A percentile compares a stretch with the other conserved stretches of the same genome.
Conservation (phyloP, 2,888 invertebrate species). For the Deilephila elpenor region DNA sequence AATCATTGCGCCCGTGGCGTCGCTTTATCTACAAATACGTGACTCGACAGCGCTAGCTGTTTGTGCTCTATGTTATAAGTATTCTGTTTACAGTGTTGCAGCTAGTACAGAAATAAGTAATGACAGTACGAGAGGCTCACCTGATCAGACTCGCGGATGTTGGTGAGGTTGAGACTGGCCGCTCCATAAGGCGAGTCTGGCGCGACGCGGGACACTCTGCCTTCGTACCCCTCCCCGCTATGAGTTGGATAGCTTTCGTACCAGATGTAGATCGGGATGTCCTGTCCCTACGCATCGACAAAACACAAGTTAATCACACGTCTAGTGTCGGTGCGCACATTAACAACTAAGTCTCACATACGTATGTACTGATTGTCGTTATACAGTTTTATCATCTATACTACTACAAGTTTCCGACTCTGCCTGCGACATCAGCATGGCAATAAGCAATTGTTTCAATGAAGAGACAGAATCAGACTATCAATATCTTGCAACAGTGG, state of each 20-base stretch:
- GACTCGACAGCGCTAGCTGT: neutral
- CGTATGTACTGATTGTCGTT: conserved; percentile 46
- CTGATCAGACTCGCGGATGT: conserved; percentile 94
- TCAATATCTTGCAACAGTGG: conserved; percentile 44
- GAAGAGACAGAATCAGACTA: conserved; percentile 49
- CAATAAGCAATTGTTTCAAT: conserved; percentile 41
- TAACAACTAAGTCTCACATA: conserved; percentile 49
- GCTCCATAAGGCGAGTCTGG: conserved; percentile 95
- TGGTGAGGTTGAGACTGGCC: conserved; percentile 97
- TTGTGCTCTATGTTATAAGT: too few relatives aligned
- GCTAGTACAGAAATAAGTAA: neutral
- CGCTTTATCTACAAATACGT: neutral
- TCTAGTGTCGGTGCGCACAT: conserved; percentile 54
- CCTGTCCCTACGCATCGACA: conserved; percentile 91
- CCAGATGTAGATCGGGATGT: conserved; percentile 99
- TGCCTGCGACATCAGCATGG: conserved; percentile 59
- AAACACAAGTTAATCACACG: conserved; percentile 46
- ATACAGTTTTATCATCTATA: conserved; percentile 48
- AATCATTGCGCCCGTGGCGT: neutral
- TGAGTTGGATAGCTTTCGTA: conserved; percentile 99
- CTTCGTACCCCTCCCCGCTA: conserved; percentile 97
- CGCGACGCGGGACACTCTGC: conserved; percentile 94
- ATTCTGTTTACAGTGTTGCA: too few relatives aligned
- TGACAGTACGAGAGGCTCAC: conserved; percentile 60
- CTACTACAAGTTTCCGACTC: conserved; percentile 54